Evolutionary conservation across 2,113 vertebrate genomes (phyloP), one percentile per base, ranked within the genome.

Genomic region (Sterrhoptilus dennistouni): DNA sequence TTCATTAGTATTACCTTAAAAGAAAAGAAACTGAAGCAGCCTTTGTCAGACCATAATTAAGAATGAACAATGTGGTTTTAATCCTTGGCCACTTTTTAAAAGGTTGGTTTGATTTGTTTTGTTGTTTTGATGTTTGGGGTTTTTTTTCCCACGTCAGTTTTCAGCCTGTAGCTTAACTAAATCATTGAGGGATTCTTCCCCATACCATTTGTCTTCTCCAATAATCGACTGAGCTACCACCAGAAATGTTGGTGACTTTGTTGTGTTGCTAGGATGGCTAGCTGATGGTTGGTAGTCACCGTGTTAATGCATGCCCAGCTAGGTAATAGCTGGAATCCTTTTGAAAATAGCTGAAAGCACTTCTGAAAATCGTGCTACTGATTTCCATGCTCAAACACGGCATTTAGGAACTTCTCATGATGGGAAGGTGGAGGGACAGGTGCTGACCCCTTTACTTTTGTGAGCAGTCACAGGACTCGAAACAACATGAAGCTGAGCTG

Each of bases 381-480:
- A 19, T 90, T 70, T 70, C 59, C 13, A 17, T 40, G 33, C 22
- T 17, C 27, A 61, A 35, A 35, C 10, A 57, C 5, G 64, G 49
- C 33, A n/a, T 80, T 77, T 68, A 49, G 53, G 13, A 13, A 29
- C 20, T 65, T 70, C 42, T 42, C 35, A 10, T 45, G 13, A 31
- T 28, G 20, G n/a, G 28, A 66, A 22, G 18, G 16, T 45, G 13
- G 20, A 68, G 45, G 33, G 33, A 45, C 9, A 9, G 12, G 3
- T 59, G n/a, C 45, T 33, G 10, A 29, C 66, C 27, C 44, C 36
- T 20, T 74, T 6, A 2, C 16, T 59, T 20, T 29, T 60, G 13
- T 29, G 45, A 29, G 12, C 45, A n/a, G 45, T 25, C 28, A 24
- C 6, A 21, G 7, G 20, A n/a, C 20, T 59, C 0, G 0, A 66